Conservation (phyloP, 2,113 vertebrate species). For the Phaetusa simplex region DNA sequence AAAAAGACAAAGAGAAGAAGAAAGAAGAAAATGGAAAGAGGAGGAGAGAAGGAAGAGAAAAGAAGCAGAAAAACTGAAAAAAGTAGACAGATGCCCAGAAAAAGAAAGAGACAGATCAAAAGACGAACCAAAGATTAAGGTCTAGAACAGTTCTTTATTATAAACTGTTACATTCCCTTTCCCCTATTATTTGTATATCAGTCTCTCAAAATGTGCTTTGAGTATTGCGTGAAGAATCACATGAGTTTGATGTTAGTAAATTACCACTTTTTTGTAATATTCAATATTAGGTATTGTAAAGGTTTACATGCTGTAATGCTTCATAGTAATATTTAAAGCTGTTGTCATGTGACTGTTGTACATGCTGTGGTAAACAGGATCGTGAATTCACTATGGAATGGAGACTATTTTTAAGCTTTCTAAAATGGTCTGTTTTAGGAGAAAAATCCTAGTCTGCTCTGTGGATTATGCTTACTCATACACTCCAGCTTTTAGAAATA, state of each 20-base stretch:
- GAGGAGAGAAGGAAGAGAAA: constrained; percentile 94
- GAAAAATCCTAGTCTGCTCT: constrained; percentile 50
- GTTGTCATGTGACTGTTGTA: constrained; percentile 56
- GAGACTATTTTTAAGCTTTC: constrained; percentile 53
- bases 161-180: constrained; percentile 47
- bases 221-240: constrained; percentile 46
- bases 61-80: constrained; percentile 93
- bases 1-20: constrained; percentile 94
- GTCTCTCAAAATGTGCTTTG: constrained; percentile 35
- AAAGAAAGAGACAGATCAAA: constrained; percentile 90
- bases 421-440: constrained; percentile 18
- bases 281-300: constrained; percentile 39
- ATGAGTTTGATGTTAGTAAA: constrained; percentile 29
- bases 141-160: constrained; percentile 72
- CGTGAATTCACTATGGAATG: constrained; percentile 29
- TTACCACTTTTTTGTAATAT: constrained; percentile 30
- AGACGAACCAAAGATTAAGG: constrained; percentile 99
- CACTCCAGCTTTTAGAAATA: constrained; percentile 61
- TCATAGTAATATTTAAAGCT: constrained; percentile 30
- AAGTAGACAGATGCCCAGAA: constrained; percentile 83
- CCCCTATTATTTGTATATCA: constrained; percentile 56
- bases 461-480: constrained; percentile 66
- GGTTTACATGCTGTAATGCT: constrained; percentile 40
- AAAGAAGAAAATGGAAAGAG: constrained; percentile 97
- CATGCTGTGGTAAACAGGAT: constrained; percentile 19